These are phyloP conservation scores for Caracal caracal DNA, from an alignment of 2,113 vertebrate species.

Conservation along the genomic window DNA sequence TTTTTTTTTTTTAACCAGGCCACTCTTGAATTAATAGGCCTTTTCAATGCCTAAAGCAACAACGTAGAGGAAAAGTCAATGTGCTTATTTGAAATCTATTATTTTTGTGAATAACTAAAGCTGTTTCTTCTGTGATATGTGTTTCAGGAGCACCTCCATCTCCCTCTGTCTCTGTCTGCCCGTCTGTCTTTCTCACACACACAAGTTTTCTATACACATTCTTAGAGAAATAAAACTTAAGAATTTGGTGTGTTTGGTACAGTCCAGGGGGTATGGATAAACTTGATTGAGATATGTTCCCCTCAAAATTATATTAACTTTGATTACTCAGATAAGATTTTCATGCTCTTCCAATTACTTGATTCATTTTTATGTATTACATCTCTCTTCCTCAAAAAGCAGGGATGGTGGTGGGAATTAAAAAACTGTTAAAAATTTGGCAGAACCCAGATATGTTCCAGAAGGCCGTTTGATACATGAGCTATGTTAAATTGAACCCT, in stretches of 20 bases:
- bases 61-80: neutral
- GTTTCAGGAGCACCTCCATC: neutral
- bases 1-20: neutral
- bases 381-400: neutral
- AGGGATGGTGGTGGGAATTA: rapidly evolving
- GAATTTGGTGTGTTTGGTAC: neutral
- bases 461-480: neutral
- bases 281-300: neutral
- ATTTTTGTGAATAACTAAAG: neutral
- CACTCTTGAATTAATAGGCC: neutral
- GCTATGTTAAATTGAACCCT: neutral
- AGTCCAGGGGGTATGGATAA: neutral
- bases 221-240: neutral
- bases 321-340: neutral
- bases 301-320: neutral
- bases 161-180: too few relatives aligned
- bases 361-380: neutral
- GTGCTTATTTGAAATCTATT: neutral
- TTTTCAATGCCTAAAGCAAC: neutral
- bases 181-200: neutral
- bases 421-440: neutral
- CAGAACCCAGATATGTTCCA: neutral
- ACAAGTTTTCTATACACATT: neutral
- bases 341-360: neutral
- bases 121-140: neutral